Evolutionary conservation across 2,888 invertebrate genomes (phyloP), one percentile per base, ranked within the genome.

Genomic region (Sarcophaga variegata): DNA sequence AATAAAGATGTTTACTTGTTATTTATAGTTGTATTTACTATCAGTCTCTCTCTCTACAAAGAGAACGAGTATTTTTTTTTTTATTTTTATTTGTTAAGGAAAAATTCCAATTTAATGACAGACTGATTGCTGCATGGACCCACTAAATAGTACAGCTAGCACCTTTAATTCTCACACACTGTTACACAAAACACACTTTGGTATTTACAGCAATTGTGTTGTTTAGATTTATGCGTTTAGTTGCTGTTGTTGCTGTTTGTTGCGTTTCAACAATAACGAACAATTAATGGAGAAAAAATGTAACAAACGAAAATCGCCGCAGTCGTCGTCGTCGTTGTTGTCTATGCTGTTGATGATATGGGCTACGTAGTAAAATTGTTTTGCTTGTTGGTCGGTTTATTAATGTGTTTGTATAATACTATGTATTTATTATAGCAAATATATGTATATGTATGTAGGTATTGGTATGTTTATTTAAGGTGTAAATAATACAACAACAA

Each of bases 401-500:
- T 49, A 47, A 20, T 59, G 67, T 67, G 5, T 27, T 0, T 27
- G 17, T 37, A 37, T 37, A 8, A 37, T 37, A 37, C 37, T 37
- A 37, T 37, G 54, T 54, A 70, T 14, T 82, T 66, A 37, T 37
- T n/a, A 37, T 62, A 14, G 14, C 25, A 17, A 5, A 64, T 14
- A 49, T 37, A 20, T 6, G 6, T 17, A 59, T 59, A 59, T 66
- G 59, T 22, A 67, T 67, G 45, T 25, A 20, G 1, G 14, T 6
- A 49, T 63, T 71, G 14, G 4, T 45, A 22, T 27, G 10, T 60
- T 25, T 67, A 10, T 5, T 27, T 47, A 10, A 78, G 25, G 67
- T 78, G 69, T 69, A 83, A 79, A 74, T 64, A 78, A 66, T 45
- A 78, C 22, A 69, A 62, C 45, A 70, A 22, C 27, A 70, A 71